Evolutionary conservation across 2,888 invertebrate genomes (phyloP).

Genomic region (Dascillus cervinus): DNA sequence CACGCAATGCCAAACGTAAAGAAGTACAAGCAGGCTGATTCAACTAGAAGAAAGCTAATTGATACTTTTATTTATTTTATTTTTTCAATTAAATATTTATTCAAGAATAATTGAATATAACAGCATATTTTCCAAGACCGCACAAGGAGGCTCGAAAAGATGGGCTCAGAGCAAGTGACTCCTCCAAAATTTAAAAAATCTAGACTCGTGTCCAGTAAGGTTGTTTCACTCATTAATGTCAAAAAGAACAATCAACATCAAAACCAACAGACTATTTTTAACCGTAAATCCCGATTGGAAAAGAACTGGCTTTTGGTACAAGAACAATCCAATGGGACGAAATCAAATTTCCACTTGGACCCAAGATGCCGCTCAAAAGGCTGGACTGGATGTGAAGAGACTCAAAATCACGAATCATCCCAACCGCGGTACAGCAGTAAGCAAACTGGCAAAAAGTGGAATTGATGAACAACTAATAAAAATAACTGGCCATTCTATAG

Average conservation of each 20-base stretch:
- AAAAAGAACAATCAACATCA: background rate
- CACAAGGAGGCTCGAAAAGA: background rate
- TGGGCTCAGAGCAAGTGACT: background rate
- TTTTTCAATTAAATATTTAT: no score
- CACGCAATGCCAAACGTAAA: constrained; percentile 8
- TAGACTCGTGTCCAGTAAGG: background rate
- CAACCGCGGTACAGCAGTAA: background rate
- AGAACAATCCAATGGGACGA: background rate
- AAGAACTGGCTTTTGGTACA: background rate
- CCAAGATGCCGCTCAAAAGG: background rate
- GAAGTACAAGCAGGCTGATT: constrained; percentile 10
- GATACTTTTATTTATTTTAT: constrained; percentile 1
- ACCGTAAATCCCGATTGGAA: background rate
- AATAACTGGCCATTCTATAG: background rate
- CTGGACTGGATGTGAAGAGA: background rate
- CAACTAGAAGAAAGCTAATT: constrained; percentile 11
- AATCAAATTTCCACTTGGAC: background rate
- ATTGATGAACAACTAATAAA: background rate
- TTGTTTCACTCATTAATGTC: background rate
- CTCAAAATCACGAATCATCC: background rate
- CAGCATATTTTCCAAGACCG: background rate
- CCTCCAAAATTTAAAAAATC: background rate
- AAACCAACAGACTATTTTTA: background rate
- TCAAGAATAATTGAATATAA: background rate
- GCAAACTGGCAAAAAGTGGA: background rate